A percentile compares a stretch with the other conserved stretches of the same genome.
phyloP scores from a whole-genome alignment of 1,140 invertebrate species.

The Schlechtendalia chinensis region DNA sequence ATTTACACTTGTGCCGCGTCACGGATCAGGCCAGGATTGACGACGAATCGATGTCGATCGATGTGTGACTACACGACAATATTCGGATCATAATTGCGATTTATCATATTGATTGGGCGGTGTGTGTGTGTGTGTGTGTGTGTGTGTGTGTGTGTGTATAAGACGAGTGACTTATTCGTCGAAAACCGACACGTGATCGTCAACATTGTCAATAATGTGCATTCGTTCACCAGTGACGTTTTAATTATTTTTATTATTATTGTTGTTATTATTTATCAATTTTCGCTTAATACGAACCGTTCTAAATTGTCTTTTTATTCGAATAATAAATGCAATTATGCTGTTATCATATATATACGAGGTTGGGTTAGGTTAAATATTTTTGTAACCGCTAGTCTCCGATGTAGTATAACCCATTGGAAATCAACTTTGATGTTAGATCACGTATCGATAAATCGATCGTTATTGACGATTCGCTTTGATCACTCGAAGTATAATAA shows the following conservation, averaged over 20 bases:
- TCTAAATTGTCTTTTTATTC: too few species aligned
- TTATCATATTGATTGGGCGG: neutral
- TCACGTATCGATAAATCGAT: too few species aligned
- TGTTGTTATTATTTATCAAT: too few species aligned
- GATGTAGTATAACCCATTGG: neutral
- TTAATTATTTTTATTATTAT: too few species aligned
- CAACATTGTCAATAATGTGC: neutral
- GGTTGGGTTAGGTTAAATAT: neutral
- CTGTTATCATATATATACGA: neutral
- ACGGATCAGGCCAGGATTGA: too few species aligned
- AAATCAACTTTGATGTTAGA: neutral
- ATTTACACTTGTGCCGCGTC: too few species aligned
- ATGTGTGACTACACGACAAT: neutral
- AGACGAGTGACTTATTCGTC: neutral
- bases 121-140: too few species aligned
- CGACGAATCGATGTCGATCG: neutral
- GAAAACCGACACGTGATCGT: neutral
- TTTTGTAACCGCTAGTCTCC: neutral
- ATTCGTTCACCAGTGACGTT: too few species aligned
- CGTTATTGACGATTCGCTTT: too few species aligned
- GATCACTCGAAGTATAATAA: too few species aligned
- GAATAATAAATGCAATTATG: neutral
- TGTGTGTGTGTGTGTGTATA: too few species aligned
- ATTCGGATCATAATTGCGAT: neutral
- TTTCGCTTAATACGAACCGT: too few species aligned